Evolutionary conservation across 2,797 vertebrate genomes (phyloP).

Genomic region (Enteromius anoplus): DNA sequence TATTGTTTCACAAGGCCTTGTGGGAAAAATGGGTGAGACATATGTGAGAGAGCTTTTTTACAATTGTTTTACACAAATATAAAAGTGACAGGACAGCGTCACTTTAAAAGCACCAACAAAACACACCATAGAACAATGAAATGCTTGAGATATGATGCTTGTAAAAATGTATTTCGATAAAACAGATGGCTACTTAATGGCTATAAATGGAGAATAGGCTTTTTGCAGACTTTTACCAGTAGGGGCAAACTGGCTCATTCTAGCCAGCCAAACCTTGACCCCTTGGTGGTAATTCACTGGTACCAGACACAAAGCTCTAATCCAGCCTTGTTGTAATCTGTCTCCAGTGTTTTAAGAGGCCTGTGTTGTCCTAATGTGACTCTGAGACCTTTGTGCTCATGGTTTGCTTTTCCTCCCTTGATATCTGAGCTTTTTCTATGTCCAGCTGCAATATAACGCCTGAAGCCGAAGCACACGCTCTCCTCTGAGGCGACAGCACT

Average conservation of each 20-base stretch:
- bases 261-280: conserved; percentile 14
- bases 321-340: conserved; percentile 7
- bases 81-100: neutral
- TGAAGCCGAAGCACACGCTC: conserved; percentile 42
- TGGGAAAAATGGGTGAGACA: neutral
- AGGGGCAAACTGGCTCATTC: conserved; percentile 15
- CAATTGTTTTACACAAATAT: neutral
- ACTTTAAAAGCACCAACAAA: conserved; percentile 1
- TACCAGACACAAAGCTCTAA: conserved; percentile 12
- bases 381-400: conserved; percentile 38
- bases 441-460: conserved; percentile 47
- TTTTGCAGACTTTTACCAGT: conserved; percentile 13
- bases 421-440: conserved; percentile 47
- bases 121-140: neutral
- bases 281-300: conserved; percentile 8
- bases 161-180: neutral
- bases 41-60: neutral
- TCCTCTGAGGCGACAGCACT: conserved; percentile 20
- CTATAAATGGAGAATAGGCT: neutral
- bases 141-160: conserved; percentile 5
- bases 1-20: neutral
- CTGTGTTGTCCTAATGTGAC: conserved; percentile 56
- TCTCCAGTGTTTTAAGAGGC: conserved; percentile 40
- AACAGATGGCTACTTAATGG: conserved; percentile 1
- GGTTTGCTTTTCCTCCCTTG: conserved; percentile 51